A percentile compares a stretch with the other conserved stretches of the same genome.
Evolutionary conservation across 2,888 invertebrate species (phyloP).

Genomic region (Hydriomena furcata): DNA sequence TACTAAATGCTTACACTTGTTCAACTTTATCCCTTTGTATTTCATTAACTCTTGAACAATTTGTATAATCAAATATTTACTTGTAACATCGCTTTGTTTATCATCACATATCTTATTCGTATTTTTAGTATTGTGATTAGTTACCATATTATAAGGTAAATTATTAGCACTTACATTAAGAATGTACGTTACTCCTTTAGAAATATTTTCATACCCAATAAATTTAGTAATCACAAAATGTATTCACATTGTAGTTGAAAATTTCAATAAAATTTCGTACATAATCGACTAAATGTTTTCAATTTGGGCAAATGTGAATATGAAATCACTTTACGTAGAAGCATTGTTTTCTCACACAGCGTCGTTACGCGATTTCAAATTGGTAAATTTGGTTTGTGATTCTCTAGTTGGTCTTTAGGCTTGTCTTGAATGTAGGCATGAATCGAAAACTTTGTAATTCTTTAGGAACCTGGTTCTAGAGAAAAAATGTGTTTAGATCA

Average conservation of each 20-base stretch:
- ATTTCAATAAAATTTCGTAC: constrained; percentile 58
- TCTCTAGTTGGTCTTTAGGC: constrained; percentile 81
- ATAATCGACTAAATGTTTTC: constrained; percentile 58
- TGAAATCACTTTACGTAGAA: constrained; percentile 70
- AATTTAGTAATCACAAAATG: constrained; percentile 75
- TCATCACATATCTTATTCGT: constrained; percentile 54
- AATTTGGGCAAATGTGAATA: constrained; percentile 75
- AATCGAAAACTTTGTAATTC: constrained; percentile 16
- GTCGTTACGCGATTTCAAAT: constrained; percentile 41
- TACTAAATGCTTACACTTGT: constrained; percentile 17
- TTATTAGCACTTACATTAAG: constrained; percentile 41
- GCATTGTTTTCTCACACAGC: constrained; percentile 72
- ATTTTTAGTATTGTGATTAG: constrained; percentile 40
- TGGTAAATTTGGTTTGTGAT: constrained; percentile 43
- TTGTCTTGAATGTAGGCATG: constrained; percentile 61
- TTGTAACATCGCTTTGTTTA: constrained; percentile 32
- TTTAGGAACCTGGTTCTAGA: constrained; percentile 2
- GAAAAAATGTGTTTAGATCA: constrained; percentile 6
- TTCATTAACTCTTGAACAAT: constrained; percentile 1
- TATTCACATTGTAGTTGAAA: constrained; percentile 54
- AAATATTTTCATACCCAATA: constrained; percentile 76
- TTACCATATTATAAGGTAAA: constrained; percentile 32
- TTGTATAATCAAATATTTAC: constrained; percentile 3
- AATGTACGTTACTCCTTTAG: constrained; percentile 63
- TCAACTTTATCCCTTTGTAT: constrained; percentile 21